Evolutionary conservation across 2,888 invertebrate genomes (phyloP).

Genomic region (Drosophila fulvimacula): DNA sequence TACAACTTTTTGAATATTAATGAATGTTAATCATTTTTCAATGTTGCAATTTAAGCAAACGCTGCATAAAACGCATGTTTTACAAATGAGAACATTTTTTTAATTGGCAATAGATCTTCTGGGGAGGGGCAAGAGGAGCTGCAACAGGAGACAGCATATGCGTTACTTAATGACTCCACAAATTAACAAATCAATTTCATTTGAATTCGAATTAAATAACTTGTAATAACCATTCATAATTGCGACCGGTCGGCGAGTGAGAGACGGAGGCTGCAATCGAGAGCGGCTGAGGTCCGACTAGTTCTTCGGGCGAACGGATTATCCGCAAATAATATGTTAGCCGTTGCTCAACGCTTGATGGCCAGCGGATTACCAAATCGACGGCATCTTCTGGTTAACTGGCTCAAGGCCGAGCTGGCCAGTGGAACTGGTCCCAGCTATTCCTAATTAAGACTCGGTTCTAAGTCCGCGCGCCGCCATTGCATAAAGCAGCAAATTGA

Average conservation of each 20-base stretch:
- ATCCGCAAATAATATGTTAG: constrained; percentile 32
- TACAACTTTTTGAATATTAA: neutral
- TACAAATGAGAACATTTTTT: constrained; percentile 10
- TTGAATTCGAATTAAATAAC: constrained; percentile 56
- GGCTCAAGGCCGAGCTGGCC: constrained; percentile 43
- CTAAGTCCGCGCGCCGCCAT: constrained; percentile 28
- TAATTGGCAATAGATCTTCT: constrained; percentile 18
- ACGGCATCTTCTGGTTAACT: constrained; percentile 44
- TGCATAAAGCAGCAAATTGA: constrained; percentile 29
- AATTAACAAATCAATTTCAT: constrained; percentile 54
- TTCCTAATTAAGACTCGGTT: constrained; percentile 45
- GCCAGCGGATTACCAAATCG: constrained; percentile 15
- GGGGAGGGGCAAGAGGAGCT: constrained; percentile 6
- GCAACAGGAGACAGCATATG: constrained; percentile 27
- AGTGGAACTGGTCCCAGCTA: constrained; percentile 36
- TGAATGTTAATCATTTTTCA: neutral
- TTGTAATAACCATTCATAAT: constrained; percentile 49
- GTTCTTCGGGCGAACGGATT: constrained; percentile 32
- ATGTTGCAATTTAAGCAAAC: neutral
- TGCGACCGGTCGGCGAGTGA: constrained; percentile 33
- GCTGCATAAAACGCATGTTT: constrained; percentile 12
- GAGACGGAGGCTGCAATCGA: neutral
- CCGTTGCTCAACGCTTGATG: constrained; percentile 42
- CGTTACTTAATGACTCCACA: constrained; percentile 35
- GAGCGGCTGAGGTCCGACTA: constrained; percentile 3